phyloP scores from a whole-genome alignment of 2,888 invertebrate species.

The Scaptomyza polygonia region DNA sequence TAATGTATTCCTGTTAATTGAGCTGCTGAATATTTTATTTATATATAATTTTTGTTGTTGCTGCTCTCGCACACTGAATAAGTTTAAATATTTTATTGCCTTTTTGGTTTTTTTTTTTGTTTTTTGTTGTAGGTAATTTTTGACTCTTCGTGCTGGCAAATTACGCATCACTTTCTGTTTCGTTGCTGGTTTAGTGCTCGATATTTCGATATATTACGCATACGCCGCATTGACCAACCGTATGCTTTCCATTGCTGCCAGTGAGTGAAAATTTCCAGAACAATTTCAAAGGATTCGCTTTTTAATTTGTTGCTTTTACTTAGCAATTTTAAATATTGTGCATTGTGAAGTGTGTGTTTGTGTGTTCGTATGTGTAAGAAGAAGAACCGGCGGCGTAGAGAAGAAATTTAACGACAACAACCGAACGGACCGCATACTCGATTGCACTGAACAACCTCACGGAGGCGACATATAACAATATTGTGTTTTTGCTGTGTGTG shows the following conservation, averaged over 20 bases:
- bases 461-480: slow-evolving; percentile 29
- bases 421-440: slow-evolving; percentile 73
- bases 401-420: slow-evolving; percentile 44
- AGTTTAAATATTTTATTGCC: slow-evolving; percentile 37
- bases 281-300: slow-evolving; percentile 8
- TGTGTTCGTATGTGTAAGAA: too few relatives aligned
- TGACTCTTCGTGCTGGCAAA: slow-evolving; percentile 53
- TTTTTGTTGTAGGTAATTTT: slow-evolving; percentile 21
- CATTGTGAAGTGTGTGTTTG: slow-evolving; percentile 13
- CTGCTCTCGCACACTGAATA: slow-evolving; percentile 23
- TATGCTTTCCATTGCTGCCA: slow-evolving; percentile 22
- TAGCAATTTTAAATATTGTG: neutral
- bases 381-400: slow-evolving; percentile 41
- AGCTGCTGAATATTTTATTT: slow-evolving; percentile 18
- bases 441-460: slow-evolving; percentile 72
- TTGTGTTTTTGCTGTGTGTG: slow-evolving; percentile 14
- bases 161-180: slow-evolving; percentile 77
- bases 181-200: slow-evolving; percentile 58
- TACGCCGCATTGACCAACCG: slow-evolving; percentile 61
- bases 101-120: slow-evolving; percentile 20
- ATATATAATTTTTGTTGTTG: slow-evolving; percentile 8
- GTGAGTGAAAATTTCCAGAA: slow-evolving; percentile 24
- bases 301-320: neutral
- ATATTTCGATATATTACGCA: slow-evolving; percentile 64
- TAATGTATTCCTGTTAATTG: slow-evolving; percentile 53